phyloP scores from a whole-genome alignment of 2,888 invertebrate species.

The Drosophila pseudotakahashii region DNA sequence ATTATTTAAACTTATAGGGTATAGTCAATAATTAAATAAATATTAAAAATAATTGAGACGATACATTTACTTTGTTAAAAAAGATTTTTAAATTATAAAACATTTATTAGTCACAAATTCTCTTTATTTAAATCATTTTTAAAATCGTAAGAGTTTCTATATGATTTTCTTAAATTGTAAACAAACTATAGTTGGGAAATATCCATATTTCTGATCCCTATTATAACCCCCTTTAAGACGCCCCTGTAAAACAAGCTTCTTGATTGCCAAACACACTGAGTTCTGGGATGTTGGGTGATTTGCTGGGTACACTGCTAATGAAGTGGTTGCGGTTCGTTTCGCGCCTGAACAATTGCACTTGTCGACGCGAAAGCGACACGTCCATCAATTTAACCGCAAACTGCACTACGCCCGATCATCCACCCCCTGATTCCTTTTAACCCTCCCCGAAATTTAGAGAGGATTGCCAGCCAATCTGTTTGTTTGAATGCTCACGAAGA shows the following conservation, averaged over 20 bases:
- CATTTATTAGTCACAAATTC: too few relatives aligned
- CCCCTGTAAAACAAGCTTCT: slow-evolving; percentile 2
- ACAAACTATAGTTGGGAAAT: too few relatives aligned
- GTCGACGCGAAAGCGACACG: slow-evolving; percentile 62
- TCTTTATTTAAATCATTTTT: too few relatives aligned
- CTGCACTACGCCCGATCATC: slow-evolving; percentile 17
- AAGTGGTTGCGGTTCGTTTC: slow-evolving; percentile 66
- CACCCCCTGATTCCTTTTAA: not conserved
- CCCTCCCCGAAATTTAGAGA: not conserved
- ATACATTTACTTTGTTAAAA: too few relatives aligned
- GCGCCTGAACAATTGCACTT: slow-evolving; percentile 68
- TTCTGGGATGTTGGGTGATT: slow-evolving; percentile 1
- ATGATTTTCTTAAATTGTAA: too few relatives aligned
- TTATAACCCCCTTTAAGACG: not conserved
- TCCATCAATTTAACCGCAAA: slow-evolving; percentile 70
- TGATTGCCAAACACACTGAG: slow-evolving; percentile 3
- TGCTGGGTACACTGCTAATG: slow-evolving; percentile 45
- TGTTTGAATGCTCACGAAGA: slow-evolving; percentile 1
- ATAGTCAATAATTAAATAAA: too few relatives aligned
- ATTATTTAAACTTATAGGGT: too few relatives aligned
- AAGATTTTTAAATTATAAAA: too few relatives aligned
- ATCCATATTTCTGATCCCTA: too few relatives aligned
- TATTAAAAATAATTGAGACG: too few relatives aligned
- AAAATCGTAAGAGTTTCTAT: too few relatives aligned
- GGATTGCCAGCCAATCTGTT: slow-evolving; percentile 9